A percentile compares a stretch with the other conserved stretches of the same genome.
Evolutionary conservation across 2,888 invertebrate species (phyloP).

Genomic region (Hedya salicella): DNA sequence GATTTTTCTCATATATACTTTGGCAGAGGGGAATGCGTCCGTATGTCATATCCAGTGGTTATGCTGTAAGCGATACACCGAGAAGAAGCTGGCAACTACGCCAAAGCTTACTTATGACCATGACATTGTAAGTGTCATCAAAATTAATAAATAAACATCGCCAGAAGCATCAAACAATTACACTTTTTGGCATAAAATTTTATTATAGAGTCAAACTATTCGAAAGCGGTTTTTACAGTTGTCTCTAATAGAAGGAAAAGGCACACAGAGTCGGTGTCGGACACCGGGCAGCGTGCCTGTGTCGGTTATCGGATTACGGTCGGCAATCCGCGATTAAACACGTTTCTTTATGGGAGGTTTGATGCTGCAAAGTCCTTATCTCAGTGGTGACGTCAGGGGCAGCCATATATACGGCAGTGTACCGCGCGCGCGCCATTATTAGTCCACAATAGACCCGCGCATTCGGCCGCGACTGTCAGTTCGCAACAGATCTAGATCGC

Average conservation of each 20-base stretch:
- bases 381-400: constrained; percentile 68
- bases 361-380: constrained; percentile 56
- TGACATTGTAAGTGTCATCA: neutral
- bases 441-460: constrained; percentile 69
- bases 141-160: neutral
- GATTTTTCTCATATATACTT: too few relatives aligned
- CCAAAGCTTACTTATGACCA: neutral
- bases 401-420: constrained; percentile 70
- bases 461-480: constrained; percentile 61
- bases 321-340: constrained; percentile 54
- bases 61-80: too few relatives aligned
- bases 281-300: constrained; percentile 1
- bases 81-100: too few relatives aligned
- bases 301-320: constrained; percentile 14
- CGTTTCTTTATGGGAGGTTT: constrained; percentile 52
- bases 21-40: too few relatives aligned
- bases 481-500: constrained; percentile 55
- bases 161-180: neutral
- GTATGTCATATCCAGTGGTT: too few relatives aligned
- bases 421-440: constrained; percentile 76
- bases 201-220: constrained; percentile 5
- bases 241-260: neutral
- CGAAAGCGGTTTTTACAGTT: constrained; percentile 18
- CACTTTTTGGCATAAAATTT: neutral
- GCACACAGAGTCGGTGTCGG: neutral